Base-by-base conservation (phyloP, 2,888 invertebrate species). In the Leucophenga montana region DNA sequence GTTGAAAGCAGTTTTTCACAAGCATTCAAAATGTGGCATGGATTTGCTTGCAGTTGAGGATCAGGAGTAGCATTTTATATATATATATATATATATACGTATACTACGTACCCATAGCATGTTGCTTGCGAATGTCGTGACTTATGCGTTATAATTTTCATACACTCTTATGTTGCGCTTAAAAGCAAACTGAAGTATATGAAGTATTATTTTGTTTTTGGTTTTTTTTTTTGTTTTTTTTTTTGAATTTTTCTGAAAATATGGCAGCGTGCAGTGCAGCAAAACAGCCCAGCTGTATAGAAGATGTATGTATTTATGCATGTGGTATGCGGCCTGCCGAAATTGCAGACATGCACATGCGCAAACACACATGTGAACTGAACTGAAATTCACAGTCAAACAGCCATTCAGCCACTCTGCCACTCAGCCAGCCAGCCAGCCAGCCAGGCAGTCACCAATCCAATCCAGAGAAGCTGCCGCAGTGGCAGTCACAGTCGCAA, bases 121-220 rank as follows among this genome's bases (percentile, higher is more conserved):
- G 46, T 54, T 18, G 27, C 31, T 20, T 80, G 77, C 75, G 73
- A 72, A 77, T 78, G 62, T 77, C 82, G 82, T 82, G 84, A 84
- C 84, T 82, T 83, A 84, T 82, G 84, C 79, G 81, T 83, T 81
- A 84, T 82, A 84, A 82, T 84, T 81, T 84, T 69, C 77, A 77
- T 82, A 77, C 79, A 22, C 31, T 48, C 33, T 56, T 44, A 27
- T 27, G 27, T 27, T 22, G 27, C 27, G 20, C 76, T 79, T 82
- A 79, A 83, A 77, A 79, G 16, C 18, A 78, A 79, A 59, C 27
- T 27, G 27, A 27, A 27, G 27, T 27, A 27, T 27, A 27, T 27
- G 27, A 18, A 53, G 9, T 39, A n/a, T 66, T 9, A 64, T 18
- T 64, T 11, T 48, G 20, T 50, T 44, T 72, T 81, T 76, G 81